These are phyloP conservation scores for Ophion obscuratus DNA, from an alignment of 2,888 invertebrate genomes.

Conservation along the genomic window DNA sequence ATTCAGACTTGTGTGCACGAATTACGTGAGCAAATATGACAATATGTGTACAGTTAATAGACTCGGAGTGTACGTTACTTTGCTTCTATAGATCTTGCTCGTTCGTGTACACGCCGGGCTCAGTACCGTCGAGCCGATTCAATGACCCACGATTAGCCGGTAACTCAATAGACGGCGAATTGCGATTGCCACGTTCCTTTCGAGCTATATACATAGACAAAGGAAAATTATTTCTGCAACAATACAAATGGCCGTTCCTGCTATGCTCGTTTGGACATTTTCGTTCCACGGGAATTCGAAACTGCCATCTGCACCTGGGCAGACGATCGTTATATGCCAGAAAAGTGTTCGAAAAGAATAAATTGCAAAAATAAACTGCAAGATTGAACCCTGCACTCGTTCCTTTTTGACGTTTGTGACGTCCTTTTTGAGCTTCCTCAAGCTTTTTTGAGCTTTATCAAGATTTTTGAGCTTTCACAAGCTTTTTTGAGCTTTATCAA, in stretches of 20 bases:
- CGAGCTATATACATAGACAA: not conserved
- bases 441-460: no score
- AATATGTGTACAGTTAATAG: conserved; percentile 23
- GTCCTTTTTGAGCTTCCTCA: no score
- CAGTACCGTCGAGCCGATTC: conserved; percentile 44
- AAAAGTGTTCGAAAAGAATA: no score
- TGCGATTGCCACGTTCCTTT: conserved; percentile 41
- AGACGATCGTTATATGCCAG: no score
- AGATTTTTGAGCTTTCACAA: no score
- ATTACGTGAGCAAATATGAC: conserved; percentile 22
- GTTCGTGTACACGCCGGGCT: not conserved
- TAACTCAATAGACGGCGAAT: conserved; percentile 52
- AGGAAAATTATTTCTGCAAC: not conserved
- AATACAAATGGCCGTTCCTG: not conserved
- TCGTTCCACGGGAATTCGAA: no score
- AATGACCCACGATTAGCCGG: conserved; percentile 54
- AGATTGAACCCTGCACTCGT: no score
- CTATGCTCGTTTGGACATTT: not conserved
- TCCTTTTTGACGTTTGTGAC: no score
- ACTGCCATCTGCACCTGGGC: no score
- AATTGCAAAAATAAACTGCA: no score
- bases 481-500: no score
- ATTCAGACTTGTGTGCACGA: conserved; percentile 7
- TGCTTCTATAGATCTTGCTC: conserved; percentile 24
- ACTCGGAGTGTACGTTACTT: conserved; percentile 20